These are phyloP conservation scores for Chrysochloris asiatica DNA, from an alignment of 2,113 vertebrate genomes.

Conservation along the genomic window DNA sequence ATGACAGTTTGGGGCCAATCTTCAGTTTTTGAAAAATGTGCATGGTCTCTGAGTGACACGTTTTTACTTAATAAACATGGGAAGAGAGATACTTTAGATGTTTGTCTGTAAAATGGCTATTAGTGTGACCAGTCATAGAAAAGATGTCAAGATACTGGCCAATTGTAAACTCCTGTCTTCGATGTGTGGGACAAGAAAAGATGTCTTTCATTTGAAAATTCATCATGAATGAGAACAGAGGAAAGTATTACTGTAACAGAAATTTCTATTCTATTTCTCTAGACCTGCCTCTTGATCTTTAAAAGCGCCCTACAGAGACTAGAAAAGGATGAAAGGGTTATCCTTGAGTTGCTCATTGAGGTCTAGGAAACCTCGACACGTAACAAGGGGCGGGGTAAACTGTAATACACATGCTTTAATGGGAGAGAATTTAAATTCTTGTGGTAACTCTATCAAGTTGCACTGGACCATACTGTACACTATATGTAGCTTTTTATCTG, in stretches of 20 bases:
- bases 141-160: neutral
- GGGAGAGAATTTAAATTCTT: neutral
- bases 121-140: neutral
- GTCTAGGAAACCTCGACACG: neutral
- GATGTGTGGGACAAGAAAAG: neutral
- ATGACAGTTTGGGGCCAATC: neutral
- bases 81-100: neutral
- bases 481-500: neutral
- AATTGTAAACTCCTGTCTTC: neutral
- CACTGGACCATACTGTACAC: neutral
- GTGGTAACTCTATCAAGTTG: neutral
- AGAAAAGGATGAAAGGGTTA: neutral
- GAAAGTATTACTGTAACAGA: neutral
- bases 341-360: neutral
- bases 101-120: neutral
- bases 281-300: neutral
- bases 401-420: too few species aligned
- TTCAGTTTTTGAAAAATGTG: neutral
- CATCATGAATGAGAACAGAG: neutral
- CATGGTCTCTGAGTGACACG: neutral
- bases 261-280: neutral
- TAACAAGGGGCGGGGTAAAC: too few species aligned
- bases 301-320: neutral
- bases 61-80: neutral
- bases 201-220: neutral